A percentile compares a stretch with the other conserved stretches of the same genome.
Evolutionary conservation across 2,888 invertebrate species (phyloP).

Genomic region (Dichetophora obliterata): DNA sequence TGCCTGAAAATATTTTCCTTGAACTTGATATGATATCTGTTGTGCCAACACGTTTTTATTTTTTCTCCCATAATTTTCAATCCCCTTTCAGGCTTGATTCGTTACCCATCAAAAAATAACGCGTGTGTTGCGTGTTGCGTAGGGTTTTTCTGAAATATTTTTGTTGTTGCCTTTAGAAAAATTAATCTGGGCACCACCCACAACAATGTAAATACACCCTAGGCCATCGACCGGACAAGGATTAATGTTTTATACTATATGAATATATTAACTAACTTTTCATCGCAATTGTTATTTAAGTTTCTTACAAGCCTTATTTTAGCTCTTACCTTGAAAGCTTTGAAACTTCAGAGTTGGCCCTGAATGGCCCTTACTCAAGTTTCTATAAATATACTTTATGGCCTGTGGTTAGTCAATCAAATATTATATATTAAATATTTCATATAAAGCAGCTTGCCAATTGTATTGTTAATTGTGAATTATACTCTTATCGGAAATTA

Average conservation of each 20-base stretch:
- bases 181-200: conserved; percentile 22
- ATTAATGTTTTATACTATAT: conserved; percentile 35
- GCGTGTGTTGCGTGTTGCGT: conserved; percentile 3
- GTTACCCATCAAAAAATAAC: background rate
- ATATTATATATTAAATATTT: too few relatives aligned
- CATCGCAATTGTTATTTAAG: background rate
- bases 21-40: conserved; percentile 40
- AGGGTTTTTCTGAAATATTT: background rate
- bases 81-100: background rate
- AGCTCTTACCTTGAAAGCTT: background rate
- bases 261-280: background rate
- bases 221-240: conserved; percentile 30
- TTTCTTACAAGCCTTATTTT: background rate
- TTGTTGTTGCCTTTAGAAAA: background rate
- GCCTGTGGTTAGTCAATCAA: too few relatives aligned
- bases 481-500: too few relatives aligned
- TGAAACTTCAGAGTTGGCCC: background rate
- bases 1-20: conserved; percentile 34
- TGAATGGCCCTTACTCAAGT: too few relatives aligned
- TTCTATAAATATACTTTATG: too few relatives aligned
- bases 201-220: conserved; percentile 5
- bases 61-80: background rate
- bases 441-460: too few relatives aligned
- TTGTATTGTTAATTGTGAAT: too few relatives aligned
- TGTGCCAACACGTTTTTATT: background rate